Percentiles rank a stretch among this genome's conserved stretches.
Evolutionary conservation across 1,140 invertebrate species (phyloP).

Genomic region (Orius insidiosus): DNA sequence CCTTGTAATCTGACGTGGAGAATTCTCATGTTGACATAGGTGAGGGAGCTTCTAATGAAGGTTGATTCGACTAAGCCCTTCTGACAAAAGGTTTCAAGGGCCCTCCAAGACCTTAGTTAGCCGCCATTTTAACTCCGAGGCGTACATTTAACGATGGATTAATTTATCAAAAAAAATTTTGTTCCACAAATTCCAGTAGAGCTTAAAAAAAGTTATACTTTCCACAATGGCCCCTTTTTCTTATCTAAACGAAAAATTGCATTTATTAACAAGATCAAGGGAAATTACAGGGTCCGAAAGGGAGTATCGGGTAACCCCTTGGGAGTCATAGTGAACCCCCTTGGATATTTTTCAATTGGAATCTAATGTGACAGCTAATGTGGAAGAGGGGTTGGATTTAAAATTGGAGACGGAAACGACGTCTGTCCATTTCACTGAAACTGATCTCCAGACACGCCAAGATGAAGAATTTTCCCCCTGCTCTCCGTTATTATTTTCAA

Average conservation of each 20-base stretch:
- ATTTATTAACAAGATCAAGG: slow-evolving; percentile 4
- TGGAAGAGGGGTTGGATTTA: too few species aligned
- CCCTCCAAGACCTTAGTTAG: slow-evolving; percentile 6
- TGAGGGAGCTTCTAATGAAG: neutral
- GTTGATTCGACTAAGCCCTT: neutral
- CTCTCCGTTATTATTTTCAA: too few species aligned
- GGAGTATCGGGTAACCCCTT: neutral
- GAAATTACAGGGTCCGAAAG: neutral
- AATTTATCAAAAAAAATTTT: too few species aligned
- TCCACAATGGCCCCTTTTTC: too few species aligned
- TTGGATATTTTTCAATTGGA: slow-evolving; percentile 23
- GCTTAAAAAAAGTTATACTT: neutral
- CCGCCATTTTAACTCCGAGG: slow-evolving; percentile 6
- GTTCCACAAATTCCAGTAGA: too few species aligned
- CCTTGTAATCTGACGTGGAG: too few species aligned
- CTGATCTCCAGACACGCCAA: too few species aligned
- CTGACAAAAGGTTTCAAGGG: neutral
- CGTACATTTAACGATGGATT: too few species aligned
- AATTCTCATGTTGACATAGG: too few species aligned
- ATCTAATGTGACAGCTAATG: slow-evolving; percentile 25
- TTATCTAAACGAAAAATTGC: neutral
- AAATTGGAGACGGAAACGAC: too few species aligned
- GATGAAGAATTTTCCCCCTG: too few species aligned
- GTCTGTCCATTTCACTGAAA: too few species aligned
- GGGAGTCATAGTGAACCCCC: neutral